Base-by-base conservation (phyloP, 2,113 vertebrate genomes). In the Stegostoma tigrinum region DNA sequence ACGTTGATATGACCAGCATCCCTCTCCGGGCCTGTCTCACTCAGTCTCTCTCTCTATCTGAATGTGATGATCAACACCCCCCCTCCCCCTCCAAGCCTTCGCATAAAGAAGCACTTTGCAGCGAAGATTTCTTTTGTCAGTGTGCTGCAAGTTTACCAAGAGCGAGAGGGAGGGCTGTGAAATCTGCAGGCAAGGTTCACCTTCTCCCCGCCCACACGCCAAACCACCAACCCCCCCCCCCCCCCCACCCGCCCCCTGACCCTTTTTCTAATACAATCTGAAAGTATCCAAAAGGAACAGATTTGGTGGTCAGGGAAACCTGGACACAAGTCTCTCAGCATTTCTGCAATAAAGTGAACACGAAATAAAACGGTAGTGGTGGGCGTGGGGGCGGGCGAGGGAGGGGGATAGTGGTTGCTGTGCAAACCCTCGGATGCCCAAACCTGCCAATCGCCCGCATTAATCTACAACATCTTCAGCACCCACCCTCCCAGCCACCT, bases 1-100 rank as follows among this genome's bases (percentile, higher is more conserved):
- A 78, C 96, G 96, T 97, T 96, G 97, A 97, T 97, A 97, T 96
- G 97, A 98, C 98, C 97, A 97, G 97, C 97, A 97, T 98, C 96
- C 97, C 97, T 97, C 97, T 97, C 96, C 95, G 61, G 96, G 96
- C 96, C 97, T 96, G 97, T 96, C 48, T 67, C 80, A 45, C 38
- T 6, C 80, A 21, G 8, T 61, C 55, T 61, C 55, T 17, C 80
- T 83, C 80, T 45, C 80, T 21, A 27, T 93, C 34, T 93, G 34
- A 42, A 42, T 34, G 61, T 2, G 89, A 66, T 67, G 55, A 93
- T 66, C 89, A 93, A 93, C 66, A 10, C 21, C 89, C 23, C 61
- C 55, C 12, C 55, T 12, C 55, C 14, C 72, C 34, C 72, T 34
- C 96, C 95, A 96, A 96, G 97, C 97, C 97, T 98, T 97, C 97